phyloP scores from a whole-genome alignment of 2,797 vertebrate species.

The Myotis pilosus region DNA sequence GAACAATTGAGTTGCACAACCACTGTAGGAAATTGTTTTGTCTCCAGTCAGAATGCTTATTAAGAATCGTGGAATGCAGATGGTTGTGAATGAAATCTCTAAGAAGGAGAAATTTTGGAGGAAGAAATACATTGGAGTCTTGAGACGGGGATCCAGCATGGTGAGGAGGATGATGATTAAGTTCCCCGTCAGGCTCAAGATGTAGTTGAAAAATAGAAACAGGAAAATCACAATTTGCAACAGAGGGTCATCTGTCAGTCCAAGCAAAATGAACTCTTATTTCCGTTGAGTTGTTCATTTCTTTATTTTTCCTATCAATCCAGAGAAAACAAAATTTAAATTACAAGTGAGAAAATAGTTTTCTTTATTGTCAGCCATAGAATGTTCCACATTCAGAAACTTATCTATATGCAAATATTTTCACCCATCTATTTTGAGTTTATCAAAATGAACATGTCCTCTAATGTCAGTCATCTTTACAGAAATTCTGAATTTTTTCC shows the following conservation, averaged over 20 bases:
- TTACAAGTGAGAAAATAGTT: background rate
- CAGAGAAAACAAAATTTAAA: constrained; percentile 10
- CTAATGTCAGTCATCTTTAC: background rate
- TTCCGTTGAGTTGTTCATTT: constrained; percentile 62
- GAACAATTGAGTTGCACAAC: constrained; percentile 53
- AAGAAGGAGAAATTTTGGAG: constrained; percentile 75
- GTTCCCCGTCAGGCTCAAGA: constrained; percentile 71
- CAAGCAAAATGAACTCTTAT: constrained; percentile 74
- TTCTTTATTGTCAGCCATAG: background rate
- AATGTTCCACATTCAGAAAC: background rate
- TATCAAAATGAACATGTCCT: background rate
- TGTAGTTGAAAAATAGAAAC: constrained; percentile 64
- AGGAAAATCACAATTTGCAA: constrained; percentile 64
- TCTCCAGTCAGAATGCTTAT: constrained; percentile 41
- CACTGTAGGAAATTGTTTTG: constrained; percentile 46
- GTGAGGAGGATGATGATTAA: constrained; percentile 69
- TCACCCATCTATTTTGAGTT: background rate
- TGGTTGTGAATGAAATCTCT: constrained; percentile 70
- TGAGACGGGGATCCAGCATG: constrained; percentile 41
- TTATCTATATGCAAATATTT: background rate
- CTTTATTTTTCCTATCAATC: background rate
- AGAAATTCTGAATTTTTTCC: background rate
- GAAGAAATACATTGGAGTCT: constrained; percentile 75
- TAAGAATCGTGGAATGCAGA: constrained; percentile 45
- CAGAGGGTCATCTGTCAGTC: constrained; percentile 35